A percentile compares a stretch with the other conserved stretches of the same genome.
Conservation (phyloP, 2,888 invertebrate genomes). For the Ennomos erosarius region DNA sequence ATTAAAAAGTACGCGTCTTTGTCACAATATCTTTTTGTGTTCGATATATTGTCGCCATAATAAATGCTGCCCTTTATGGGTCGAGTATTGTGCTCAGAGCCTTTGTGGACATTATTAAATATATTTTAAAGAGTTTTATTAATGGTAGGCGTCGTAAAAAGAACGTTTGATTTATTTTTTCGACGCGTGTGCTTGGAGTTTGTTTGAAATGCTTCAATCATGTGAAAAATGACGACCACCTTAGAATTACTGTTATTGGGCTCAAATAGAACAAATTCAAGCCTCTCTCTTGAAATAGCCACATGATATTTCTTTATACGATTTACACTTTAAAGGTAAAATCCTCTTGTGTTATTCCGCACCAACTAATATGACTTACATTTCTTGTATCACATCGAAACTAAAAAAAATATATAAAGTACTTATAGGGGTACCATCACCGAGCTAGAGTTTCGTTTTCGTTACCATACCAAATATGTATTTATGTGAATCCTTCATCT, state of each 20-base stretch:
- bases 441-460: too few relatives aligned
- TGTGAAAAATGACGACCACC: constrained; percentile 50
- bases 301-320: not conserved
- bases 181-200: constrained; percentile 80
- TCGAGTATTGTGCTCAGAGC: constrained; percentile 77
- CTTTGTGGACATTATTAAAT: constrained; percentile 85
- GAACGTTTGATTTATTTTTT: constrained; percentile 84
- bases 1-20: constrained; percentile 85
- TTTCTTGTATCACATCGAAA: too few relatives aligned
- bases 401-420: too few relatives aligned
- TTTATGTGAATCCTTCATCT: constrained; percentile 8
- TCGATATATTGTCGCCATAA: constrained; percentile 85
- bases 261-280: not conserved
- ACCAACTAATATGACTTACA: too few relatives aligned
- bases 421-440: too few relatives aligned
- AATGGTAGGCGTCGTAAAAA: constrained; percentile 81
- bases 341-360: too few relatives aligned
- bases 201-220: constrained; percentile 76
- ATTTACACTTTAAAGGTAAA: too few relatives aligned
- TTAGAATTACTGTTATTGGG: constrained; percentile 17
- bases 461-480: too few relatives aligned
- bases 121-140: constrained; percentile 85
- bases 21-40: constrained; percentile 85
- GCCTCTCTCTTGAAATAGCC: not conserved
- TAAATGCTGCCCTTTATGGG: constrained; percentile 84